Conservation (phyloP, 2,888 invertebrate species). For the Lasioglossum leucozonium region DNA sequence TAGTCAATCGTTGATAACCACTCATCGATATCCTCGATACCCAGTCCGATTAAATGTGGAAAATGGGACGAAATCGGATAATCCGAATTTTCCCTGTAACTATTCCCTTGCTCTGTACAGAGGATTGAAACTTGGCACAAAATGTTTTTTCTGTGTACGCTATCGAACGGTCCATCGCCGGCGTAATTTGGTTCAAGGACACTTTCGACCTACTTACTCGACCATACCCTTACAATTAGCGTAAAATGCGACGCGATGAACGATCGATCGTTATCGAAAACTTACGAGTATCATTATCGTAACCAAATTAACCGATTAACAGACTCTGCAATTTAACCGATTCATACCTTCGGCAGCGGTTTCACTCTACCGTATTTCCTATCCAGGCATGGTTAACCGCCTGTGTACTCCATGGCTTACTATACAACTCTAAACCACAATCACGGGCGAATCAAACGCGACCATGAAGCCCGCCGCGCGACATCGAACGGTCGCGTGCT, state of each 20-base stretch:
- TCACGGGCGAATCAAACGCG: neutral
- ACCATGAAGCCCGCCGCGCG: neutral
- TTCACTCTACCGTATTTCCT: neutral
- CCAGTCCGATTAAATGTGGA: neutral
- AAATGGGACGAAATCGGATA: neutral
- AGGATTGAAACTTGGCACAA: neutral
- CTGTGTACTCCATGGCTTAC: neutral
- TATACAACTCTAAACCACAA: neutral
- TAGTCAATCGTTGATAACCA: neutral
- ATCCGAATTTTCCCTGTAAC: neutral
- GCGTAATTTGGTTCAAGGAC: constrained; percentile 5
- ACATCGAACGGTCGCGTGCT: neutral
- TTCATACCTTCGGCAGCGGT: neutral
- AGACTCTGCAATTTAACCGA: neutral
- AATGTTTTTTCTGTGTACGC: constrained; percentile 7
- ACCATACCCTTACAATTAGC: neutral
- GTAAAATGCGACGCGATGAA: neutral
- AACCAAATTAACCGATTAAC: neutral
- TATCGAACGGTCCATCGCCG: constrained; percentile 10
- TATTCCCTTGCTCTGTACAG: neutral
- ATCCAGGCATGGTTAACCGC: neutral
- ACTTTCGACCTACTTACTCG: constrained; percentile 2
- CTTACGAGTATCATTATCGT: neutral
- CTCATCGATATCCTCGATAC: too few relatives aligned
- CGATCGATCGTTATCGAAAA: neutral